Conservation (phyloP, 2,113 vertebrate species). For the Cebidichthys violaceus region DNA sequence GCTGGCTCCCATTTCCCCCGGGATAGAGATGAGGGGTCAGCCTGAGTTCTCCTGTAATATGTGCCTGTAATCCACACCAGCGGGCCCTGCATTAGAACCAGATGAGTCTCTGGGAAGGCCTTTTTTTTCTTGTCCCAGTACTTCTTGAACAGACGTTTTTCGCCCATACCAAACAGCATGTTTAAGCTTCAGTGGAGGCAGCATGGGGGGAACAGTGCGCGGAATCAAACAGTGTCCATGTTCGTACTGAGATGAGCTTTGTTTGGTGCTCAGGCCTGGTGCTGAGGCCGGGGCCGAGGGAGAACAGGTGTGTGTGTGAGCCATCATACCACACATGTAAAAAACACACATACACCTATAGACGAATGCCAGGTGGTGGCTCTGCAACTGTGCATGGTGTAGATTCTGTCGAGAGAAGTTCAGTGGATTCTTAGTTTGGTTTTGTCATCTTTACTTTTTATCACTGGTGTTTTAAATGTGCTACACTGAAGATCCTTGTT, state of each 20-base stretch:
- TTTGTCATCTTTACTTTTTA: slow-evolving; percentile 45
- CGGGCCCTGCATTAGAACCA: slow-evolving; percentile 82
- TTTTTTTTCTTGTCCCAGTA: slow-evolving; percentile 60
- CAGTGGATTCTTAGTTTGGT: slow-evolving; percentile 11
- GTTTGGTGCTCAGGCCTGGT: slow-evolving; percentile 51
- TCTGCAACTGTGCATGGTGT: slow-evolving; percentile 33
- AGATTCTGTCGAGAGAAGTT: slow-evolving; percentile 37
- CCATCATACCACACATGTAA: slow-evolving; percentile 24
- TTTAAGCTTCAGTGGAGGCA: slow-evolving; percentile 67
- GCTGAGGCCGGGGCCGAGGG: slow-evolving; percentile 29
- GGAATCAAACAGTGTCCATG: slow-evolving; percentile 51
- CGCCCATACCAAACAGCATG: slow-evolving; percentile 50
- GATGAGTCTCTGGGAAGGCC: slow-evolving; percentile 78
- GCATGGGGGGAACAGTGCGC: slow-evolving; percentile 11
- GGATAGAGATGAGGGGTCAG: slow-evolving; percentile 80
- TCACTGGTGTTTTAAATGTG: slow-evolving; percentile 10
- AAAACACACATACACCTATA: slow-evolving; percentile 20
- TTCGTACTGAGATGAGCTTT: slow-evolving; percentile 63
- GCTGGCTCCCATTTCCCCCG: slow-evolving; percentile 75
- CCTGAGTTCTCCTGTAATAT: slow-evolving; percentile 83
- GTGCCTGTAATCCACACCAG: slow-evolving; percentile 85
- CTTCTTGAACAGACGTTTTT: slow-evolving; percentile 61
- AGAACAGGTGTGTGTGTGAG: slow-evolving; percentile 71
- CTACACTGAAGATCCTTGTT: slow-evolving; percentile 17
- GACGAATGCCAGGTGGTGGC: slow-evolving; percentile 55